Evolutionary conservation across 2,888 invertebrate species (phyloP).

Genomic region (Taphrorychus bicolor): DNA sequence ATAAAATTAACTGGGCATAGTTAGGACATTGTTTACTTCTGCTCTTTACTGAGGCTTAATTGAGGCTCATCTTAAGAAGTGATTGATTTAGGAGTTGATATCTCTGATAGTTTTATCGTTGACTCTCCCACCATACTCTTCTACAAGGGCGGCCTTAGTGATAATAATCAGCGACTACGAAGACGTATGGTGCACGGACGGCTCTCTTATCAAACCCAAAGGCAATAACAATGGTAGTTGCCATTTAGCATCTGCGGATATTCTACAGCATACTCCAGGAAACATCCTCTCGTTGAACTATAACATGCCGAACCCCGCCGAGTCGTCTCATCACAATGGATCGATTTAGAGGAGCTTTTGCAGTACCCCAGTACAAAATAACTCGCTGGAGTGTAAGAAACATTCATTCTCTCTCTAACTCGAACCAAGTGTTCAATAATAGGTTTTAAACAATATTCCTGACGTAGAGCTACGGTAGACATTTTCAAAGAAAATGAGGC

Average conservation of each 20-base stretch:
- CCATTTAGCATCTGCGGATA: constrained; percentile 55
- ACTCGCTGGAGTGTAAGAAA: not conserved
- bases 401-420: not conserved
- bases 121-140: constrained; percentile 84
- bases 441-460: no score
- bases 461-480: no score
- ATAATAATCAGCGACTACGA: constrained; percentile 95
- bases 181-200: constrained; percentile 77
- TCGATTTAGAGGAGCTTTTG: constrained; percentile 50
- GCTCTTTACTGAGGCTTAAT: no score
- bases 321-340: constrained; percentile 50
- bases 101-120: constrained; percentile 71
- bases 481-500: no score
- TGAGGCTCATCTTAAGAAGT: no score
- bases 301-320: constrained; percentile 60
- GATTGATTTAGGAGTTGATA: not conserved
- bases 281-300: constrained; percentile 66
- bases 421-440: not conserved
- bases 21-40: no score
- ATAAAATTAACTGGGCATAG: no score
- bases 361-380: constrained; percentile 49
- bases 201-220: constrained; percentile 61
- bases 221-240: constrained; percentile 36
- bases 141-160: constrained; percentile 85
- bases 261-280: constrained; percentile 53